Conservation (phyloP, 2,797 vertebrate species). For the Tokudaia muenninki region DNA sequence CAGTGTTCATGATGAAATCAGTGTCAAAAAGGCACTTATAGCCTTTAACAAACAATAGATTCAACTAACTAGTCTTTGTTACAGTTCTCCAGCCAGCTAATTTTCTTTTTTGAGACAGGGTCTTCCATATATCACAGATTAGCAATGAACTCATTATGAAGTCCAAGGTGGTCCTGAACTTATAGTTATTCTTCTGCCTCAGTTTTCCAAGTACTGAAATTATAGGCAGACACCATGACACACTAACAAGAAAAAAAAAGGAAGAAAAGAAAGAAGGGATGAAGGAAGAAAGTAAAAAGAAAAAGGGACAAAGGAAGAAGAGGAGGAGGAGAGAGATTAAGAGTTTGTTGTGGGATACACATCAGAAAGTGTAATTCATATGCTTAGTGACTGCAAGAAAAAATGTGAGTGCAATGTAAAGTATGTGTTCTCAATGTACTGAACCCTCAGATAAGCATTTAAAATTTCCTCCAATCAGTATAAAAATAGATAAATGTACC, state of each 20-base stretch:
- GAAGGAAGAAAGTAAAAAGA: rapidly evolving
- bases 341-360: neutral
- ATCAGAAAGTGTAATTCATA: neutral
- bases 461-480: neutral
- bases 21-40: neutral
- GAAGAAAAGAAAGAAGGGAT: rapidly evolving
- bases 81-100: neutral
- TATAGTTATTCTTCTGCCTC: neutral
- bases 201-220: neutral
- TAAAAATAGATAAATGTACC: neutral
- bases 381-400: neutral
- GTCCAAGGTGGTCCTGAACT: neutral
- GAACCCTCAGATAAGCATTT: neutral
- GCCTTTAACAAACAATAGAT: neutral
- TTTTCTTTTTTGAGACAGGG: neutral
- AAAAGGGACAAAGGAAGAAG: no score
- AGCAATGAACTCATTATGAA: neutral
- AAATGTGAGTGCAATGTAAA: neutral
- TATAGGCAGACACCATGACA: neutral
- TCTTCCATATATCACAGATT: neutral
- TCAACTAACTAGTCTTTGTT: neutral
- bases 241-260: neutral
- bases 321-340: neutral
- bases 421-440: neutral
- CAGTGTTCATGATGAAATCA: neutral